Base-by-base conservation (phyloP, 2,797 vertebrate species). In the Mus caroli region DNA sequence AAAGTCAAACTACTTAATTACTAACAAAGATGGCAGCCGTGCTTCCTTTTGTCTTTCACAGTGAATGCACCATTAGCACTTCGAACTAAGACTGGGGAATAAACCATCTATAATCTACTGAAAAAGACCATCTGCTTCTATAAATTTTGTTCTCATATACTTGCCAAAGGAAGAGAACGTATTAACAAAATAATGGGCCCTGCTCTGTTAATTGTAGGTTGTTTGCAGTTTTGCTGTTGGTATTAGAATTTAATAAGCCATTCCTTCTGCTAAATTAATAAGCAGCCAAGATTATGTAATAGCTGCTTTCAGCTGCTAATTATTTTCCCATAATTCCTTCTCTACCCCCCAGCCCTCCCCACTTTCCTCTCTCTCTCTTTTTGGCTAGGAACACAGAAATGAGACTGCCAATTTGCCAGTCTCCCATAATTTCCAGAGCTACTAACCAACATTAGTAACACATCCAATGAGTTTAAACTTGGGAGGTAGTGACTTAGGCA, bases 111-210 rank as follows among this genome's bases (percentile, higher is more conserved):
- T 95, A 97, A 97, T 97, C 96, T 97, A 94, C 92, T 97, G 92
- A 97, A 98, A 98, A 97, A 97, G 97, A 97, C 97, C 97, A 97
- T 98, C 96, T 97, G 97, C 96, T 97, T 96, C 97, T 96, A 95
- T 94, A 97, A 97, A 98, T 97, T 98, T 97, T 96, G 96, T 97
- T 97, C 96, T 96, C 87, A 94, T 88, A 94, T 88, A 94, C 95
- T 97, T 97, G 97, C 97, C 97, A 97, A 93, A 97, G 95, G 92
- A 95, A 93, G 89, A 90, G 97, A 95, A 92, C 92, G 87, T 94
- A 97, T 97, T 97, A 97, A 97, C 97, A 97, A 97, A 97, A 97
- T 96, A 97, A 97, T 96, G 97, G 97, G 56, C 5, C 64, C 87
- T 97, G 95, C 71, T 96, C 95, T 95, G 92, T 92, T 96, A 97